Percentiles rank a stretch among this genome's conserved stretches.
Conservation (phyloP, 2,888 invertebrate species). For the Lottia gigantea region DNA sequence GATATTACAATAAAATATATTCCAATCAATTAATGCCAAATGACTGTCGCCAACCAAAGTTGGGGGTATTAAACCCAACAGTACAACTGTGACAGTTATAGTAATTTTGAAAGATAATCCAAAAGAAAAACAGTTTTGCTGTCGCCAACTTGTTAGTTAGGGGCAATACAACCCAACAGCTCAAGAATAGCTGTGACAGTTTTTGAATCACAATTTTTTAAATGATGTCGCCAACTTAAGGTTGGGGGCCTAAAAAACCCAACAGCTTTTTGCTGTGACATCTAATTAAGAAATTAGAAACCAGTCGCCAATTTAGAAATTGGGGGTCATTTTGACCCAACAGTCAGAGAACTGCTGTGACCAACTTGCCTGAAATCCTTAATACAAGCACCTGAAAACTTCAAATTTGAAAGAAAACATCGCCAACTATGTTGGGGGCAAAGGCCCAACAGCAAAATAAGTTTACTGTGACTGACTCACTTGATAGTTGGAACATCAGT, state of each 20-base stretch:
- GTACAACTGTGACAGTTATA: no score
- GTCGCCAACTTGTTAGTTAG: no score
- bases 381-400: not conserved
- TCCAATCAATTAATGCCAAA: no score
- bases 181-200: not conserved
- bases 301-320: conserved; percentile 24
- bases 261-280: conserved; percentile 43
- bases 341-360: conserved; percentile 14
- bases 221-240: conserved; percentile 33
- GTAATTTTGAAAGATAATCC: no score
- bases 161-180: no score
- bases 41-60: no score
- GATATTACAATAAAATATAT: no score
- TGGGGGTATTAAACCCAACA: no score
- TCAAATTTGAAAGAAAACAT: conserved; percentile 2
- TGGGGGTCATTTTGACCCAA: conserved; percentile 24
- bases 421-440: conserved; percentile 8
- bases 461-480: not conserved
- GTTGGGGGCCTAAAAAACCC: conserved; percentile 42
- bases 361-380: conserved; percentile 20
- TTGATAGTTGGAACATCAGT: no score
- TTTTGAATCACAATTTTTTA: not conserved
- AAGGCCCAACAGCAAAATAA: conserved; percentile 13
- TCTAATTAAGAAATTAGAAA: conserved; percentile 12
- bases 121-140: no score